Conservation (phyloP, 2,797 vertebrate species). For the Ataeniobius toweri region DNA sequence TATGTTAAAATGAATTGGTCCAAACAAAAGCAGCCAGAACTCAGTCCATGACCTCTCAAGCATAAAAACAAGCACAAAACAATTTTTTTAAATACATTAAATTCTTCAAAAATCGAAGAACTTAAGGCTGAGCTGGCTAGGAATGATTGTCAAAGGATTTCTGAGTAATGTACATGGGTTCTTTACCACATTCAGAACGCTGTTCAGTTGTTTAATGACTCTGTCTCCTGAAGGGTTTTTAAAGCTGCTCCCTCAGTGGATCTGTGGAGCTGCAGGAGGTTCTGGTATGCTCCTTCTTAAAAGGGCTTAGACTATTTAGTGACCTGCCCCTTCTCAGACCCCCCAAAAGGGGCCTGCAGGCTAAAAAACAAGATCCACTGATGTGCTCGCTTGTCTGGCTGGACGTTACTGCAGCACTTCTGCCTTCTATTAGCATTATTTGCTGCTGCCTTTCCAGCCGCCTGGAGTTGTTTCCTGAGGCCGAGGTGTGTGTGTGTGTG, state of each 20-base stretch:
- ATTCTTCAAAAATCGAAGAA: neutral
- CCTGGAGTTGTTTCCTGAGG: constrained; percentile 53
- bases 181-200: constrained; percentile 47
- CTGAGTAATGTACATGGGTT: constrained; percentile 54
- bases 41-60: constrained; percentile 35
- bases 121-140: neutral
- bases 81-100: neutral
- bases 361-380: constrained; percentile 59
- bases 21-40: constrained; percentile 70
- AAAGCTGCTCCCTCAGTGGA: constrained; percentile 53
- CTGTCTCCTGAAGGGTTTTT: constrained; percentile 57
- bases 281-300: constrained; percentile 71
- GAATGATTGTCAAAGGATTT: constrained; percentile 35
- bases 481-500: constrained; percentile 47
- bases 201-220: constrained; percentile 58
- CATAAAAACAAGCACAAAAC: constrained; percentile 47
- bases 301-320: constrained; percentile 67
- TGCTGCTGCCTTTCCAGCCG: constrained; percentile 55
- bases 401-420: constrained; percentile 67
- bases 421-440: constrained; percentile 70
- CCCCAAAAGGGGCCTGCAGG: constrained; percentile 67
- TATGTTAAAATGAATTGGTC: constrained; percentile 59
- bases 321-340: constrained; percentile 74
- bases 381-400: constrained; percentile 66
- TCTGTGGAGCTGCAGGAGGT: constrained; percentile 64